Conservation (phyloP, 1,140 invertebrate species). For the Apis laboriosa region DNA sequence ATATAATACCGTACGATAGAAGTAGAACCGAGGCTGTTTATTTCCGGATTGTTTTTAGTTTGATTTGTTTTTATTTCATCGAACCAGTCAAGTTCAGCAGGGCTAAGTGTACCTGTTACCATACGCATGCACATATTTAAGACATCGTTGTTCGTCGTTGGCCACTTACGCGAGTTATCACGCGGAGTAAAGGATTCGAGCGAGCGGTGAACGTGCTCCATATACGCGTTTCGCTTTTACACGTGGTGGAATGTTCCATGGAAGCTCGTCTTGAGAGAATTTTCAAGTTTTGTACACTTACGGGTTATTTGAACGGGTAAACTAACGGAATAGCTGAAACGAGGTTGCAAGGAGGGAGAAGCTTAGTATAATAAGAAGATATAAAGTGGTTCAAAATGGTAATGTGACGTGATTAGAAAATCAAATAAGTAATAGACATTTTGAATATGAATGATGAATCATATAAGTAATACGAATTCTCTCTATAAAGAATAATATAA, state of each 20-base stretch:
- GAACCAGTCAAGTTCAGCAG: constrained; percentile 48
- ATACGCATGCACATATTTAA: constrained; percentile 18
- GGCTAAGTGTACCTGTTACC: constrained; percentile 30
- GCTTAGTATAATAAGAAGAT: not conserved
- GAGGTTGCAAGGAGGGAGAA: not conserved
- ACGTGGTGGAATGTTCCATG: not conserved
- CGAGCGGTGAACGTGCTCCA: not conserved
- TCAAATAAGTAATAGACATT: not conserved
- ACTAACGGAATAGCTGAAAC: not conserved
- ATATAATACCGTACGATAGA: constrained; percentile 15
- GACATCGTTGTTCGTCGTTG: not conserved
- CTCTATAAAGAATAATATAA: too few species aligned
- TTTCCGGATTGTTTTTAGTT: constrained; percentile 42
- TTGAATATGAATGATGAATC: not conserved
- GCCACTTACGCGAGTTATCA: not conserved
- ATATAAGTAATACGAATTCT: too few species aligned
- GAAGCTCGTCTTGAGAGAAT: not conserved
- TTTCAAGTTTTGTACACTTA: not conserved
- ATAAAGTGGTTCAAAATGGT: not conserved
- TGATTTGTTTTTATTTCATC: constrained; percentile 49
- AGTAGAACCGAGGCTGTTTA: constrained; percentile 6
- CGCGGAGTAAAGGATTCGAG: not conserved
- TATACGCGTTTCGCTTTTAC: not conserved
- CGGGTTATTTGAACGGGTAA: not conserved
- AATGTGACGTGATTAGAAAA: not conserved